Evolutionary conservation across 2,888 invertebrate species (phyloP).

Genomic region (Heliconius aoede): DNA sequence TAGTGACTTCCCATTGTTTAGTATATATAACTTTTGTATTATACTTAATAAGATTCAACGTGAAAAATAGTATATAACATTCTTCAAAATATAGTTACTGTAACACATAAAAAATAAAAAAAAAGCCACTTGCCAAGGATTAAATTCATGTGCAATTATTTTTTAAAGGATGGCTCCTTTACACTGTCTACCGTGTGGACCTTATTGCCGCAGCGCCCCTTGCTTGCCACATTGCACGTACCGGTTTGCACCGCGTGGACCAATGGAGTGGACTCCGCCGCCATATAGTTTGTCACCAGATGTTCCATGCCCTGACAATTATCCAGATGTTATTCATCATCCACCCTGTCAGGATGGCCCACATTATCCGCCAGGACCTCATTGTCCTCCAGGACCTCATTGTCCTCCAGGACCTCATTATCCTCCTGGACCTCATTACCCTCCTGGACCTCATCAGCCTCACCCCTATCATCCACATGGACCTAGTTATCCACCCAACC

Average conservation of each 20-base stretch:
- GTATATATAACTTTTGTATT: no score
- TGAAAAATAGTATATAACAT: no score
- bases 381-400: slow-evolving; percentile 8
- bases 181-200: slow-evolving; percentile 41
- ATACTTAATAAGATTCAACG: no score
- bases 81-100: not conserved
- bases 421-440: not conserved
- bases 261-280: slow-evolving; percentile 42
- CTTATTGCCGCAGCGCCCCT: slow-evolving; percentile 38
- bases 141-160: not conserved
- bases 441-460: not conserved
- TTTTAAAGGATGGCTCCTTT: slow-evolving; percentile 20
- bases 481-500: not conserved
- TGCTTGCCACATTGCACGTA: slow-evolving; percentile 44
- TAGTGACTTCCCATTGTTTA: no score
- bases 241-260: slow-evolving; percentile 32
- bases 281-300: slow-evolving; percentile 39
- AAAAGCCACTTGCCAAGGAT: not conserved
- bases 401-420: not conserved
- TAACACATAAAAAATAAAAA: not conserved
- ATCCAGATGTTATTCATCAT: slow-evolving; percentile 33
- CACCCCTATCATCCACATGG: not conserved
- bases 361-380: slow-evolving; percentile 12
- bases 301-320: not conserved
- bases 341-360: slow-evolving; percentile 4